Conservation (phyloP, 2,888 invertebrate genomes). For the Syrista parreyssii region DNA sequence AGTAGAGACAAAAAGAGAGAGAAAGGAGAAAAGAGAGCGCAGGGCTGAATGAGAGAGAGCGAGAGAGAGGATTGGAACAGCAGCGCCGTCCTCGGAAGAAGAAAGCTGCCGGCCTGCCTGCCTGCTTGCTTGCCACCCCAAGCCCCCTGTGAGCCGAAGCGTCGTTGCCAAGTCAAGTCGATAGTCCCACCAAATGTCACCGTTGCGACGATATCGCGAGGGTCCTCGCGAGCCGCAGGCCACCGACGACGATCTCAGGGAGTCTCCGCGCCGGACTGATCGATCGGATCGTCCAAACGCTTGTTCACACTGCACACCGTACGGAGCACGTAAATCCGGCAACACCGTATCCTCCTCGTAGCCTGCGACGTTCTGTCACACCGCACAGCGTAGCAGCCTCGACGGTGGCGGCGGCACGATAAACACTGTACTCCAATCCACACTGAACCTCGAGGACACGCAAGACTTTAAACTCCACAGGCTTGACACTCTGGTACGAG, state of each 20-base stretch:
- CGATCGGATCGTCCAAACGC: conserved; percentile 13
- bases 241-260: conserved; percentile 8
- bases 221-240: conserved; percentile 1
- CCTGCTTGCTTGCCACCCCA: conserved; percentile 47
- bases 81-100: conserved; percentile 55
- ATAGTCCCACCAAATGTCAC: conserved; percentile 39
- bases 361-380: conserved; percentile 55
- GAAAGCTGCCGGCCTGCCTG: conserved; percentile 47
- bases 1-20: conserved; percentile 21
- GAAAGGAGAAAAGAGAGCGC: conserved; percentile 34
- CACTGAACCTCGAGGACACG: background rate
- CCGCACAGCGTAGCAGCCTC: conserved; percentile 30
- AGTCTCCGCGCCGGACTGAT: conserved; percentile 1
- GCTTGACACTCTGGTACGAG: background rate
- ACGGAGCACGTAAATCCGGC: conserved; percentile 35
- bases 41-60: conserved; percentile 29
- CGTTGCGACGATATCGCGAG: conserved; percentile 23
- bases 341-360: conserved; percentile 50
- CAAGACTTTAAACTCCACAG: background rate
- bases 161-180: conserved; percentile 55
- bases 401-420: conserved; percentile 18
- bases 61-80: conserved; percentile 42
- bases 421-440: conserved; percentile 26
- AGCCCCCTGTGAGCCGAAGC: conserved; percentile 43
- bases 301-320: conserved; percentile 21